phyloP scores from a whole-genome alignment of 2,888 invertebrate genomes.

The Brachycybe producta region DNA sequence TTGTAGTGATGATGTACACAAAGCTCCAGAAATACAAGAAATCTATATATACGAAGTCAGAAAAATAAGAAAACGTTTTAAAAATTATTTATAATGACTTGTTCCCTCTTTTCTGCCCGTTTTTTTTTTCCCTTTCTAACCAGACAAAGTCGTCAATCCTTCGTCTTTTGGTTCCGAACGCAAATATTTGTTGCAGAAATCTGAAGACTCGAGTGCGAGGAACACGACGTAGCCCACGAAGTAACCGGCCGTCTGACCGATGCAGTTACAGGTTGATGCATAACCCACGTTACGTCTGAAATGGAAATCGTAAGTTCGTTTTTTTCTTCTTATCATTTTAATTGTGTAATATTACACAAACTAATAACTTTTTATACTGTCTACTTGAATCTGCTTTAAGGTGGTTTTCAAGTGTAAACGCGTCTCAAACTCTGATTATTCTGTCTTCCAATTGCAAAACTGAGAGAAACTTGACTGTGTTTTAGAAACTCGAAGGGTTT shows the following conservation, averaged over 20 bases:
- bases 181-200: constrained; percentile 89
- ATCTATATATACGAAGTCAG: constrained; percentile 38
- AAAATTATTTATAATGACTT: too few relatives aligned
- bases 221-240: constrained; percentile 94
- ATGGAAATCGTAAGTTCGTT: constrained; percentile 26
- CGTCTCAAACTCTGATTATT: too few relatives aligned
- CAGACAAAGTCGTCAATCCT: constrained; percentile 38
- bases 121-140: constrained; percentile 4
- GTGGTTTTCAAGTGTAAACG: too few relatives aligned
- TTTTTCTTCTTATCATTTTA: too few relatives aligned
- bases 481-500: too few relatives aligned
- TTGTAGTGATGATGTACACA: constrained; percentile 78
- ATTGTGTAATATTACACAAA: too few relatives aligned
- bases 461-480: too few relatives aligned
- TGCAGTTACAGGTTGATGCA: constrained; percentile 96
- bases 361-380: too few relatives aligned
- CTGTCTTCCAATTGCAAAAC: too few relatives aligned
- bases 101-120: too few relatives aligned
- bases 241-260: constrained; percentile 95
- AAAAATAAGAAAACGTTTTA: too few relatives aligned
- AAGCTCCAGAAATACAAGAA: constrained; percentile 93
- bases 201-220: constrained; percentile 85
- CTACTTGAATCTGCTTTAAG: too few relatives aligned
- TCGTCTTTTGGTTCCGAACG: constrained; percentile 52
- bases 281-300: constrained; percentile 83